Conservation (phyloP, 2,113 vertebrate genomes). For the Chrysemys picta region DNA sequence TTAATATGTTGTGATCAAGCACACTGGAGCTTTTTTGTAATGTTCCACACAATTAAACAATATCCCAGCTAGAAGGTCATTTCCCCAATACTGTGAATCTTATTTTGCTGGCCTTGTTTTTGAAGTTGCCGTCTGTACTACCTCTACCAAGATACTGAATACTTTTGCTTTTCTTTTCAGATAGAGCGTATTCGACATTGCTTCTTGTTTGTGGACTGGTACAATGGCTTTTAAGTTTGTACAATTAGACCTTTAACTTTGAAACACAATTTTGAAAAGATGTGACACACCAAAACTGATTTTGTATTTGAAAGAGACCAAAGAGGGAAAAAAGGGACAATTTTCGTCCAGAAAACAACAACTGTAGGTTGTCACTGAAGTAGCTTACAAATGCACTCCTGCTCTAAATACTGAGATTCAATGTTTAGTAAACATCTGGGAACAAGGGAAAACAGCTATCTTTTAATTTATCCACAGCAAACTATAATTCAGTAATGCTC, state of each 20-base stretch:
- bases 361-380: neutral
- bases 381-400: neutral
- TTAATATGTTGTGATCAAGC: neutral
- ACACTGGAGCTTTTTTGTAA: conserved; percentile 7
- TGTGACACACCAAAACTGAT: neutral
- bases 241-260: neutral
- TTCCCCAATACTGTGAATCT: neutral
- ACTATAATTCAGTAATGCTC: neutral
- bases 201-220: neutral
- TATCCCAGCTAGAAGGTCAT: neutral
- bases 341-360: neutral
- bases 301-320: conserved; percentile 4
- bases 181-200: neutral
- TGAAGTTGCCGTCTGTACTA: neutral
- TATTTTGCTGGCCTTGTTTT: neutral
- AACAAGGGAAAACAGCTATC: neutral
- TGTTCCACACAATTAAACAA: neutral
- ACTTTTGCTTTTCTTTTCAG: neutral
- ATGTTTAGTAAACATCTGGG: neutral
- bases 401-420: neutral
- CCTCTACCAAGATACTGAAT: neutral
- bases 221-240: conserved; percentile 14
- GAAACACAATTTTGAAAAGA: neutral
- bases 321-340: neutral
- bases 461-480: neutral